These are phyloP conservation scores for Chauna torquata DNA, from an alignment of 2,113 vertebrate genomes.

Conservation along the genomic window DNA sequence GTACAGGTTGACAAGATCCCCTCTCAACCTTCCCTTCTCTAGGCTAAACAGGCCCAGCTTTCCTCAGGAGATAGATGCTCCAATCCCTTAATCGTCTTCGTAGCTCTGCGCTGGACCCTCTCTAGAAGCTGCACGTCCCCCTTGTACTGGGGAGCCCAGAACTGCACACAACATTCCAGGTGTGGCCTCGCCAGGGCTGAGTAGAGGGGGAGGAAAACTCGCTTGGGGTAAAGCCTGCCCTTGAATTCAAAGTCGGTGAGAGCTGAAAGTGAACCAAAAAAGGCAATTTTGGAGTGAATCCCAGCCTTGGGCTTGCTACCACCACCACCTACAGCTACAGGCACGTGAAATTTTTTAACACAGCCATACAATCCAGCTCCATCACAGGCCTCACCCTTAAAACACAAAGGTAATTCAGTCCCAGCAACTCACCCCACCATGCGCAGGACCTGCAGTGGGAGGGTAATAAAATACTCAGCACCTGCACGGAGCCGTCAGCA, in stretches of 20 bases:
- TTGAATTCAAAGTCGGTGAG: not conserved
- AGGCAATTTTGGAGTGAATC: not conserved
- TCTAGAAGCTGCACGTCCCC: no score
- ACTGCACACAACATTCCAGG: no score
- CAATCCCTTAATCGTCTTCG: no score
- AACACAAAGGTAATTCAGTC: not conserved
- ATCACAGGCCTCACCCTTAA: not conserved
- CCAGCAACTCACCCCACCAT: not conserved
- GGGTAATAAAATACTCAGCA: not conserved
- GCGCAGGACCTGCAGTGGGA: not conserved
- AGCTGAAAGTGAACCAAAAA: constrained; percentile 22
- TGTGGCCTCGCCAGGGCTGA: no score
- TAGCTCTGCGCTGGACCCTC: no score
- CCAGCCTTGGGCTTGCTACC: not conserved
- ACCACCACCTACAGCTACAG: not conserved
- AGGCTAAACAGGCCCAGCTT: no score
- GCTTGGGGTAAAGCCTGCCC: not conserved
- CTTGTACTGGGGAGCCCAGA: no score
- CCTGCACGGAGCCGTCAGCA: not conserved
- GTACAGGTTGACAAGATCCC: no score
- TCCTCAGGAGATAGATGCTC: no score
- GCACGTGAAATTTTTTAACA: not conserved
- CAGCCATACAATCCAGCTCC: not conserved
- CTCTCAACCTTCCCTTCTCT: no score
- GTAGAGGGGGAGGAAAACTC: no score